These are phyloP conservation scores for Taxidea taxus DNA, from an alignment of 2,113 vertebrate species.

Conservation along the genomic window DNA sequence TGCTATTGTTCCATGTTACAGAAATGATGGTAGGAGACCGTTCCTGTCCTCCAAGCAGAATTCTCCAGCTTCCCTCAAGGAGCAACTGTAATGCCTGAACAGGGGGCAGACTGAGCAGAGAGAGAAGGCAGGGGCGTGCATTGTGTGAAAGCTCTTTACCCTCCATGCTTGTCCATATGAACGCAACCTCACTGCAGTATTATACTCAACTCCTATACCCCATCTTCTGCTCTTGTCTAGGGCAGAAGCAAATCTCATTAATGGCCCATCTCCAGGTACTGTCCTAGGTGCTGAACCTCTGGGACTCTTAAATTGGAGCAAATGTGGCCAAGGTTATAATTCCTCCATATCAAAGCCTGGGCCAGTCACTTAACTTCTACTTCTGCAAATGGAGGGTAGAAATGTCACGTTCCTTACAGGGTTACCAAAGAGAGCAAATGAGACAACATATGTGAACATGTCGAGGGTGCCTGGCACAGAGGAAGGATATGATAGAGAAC, in stretches of 20 bases:
- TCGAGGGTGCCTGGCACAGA: background rate
- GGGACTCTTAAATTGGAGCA: background rate
- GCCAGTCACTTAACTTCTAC: background rate
- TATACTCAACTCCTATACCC: accelerated
- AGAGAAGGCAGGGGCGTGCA: background rate
- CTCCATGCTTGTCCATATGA: background rate
- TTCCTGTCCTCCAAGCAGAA: background rate
- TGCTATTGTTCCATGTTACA: too few relatives aligned
- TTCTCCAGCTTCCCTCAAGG: background rate
- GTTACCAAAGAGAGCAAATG: background rate
- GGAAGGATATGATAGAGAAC: background rate
- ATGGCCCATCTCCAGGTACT: background rate
- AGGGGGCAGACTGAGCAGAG: background rate
- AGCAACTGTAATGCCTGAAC: background rate
- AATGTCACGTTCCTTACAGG: background rate
- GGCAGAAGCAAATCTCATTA: background rate
- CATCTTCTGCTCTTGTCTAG: background rate
- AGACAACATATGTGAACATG: background rate
- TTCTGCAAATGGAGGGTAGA: background rate
- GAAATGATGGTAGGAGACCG: background rate
- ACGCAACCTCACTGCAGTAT: background rate
- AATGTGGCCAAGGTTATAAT: background rate
- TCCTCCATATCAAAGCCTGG: background rate
- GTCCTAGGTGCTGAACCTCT: background rate
- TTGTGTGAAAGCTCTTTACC: background rate